These are phyloP conservation scores for Lagria hirta DNA, from an alignment of 2,888 invertebrate species.

Conservation along the genomic window DNA sequence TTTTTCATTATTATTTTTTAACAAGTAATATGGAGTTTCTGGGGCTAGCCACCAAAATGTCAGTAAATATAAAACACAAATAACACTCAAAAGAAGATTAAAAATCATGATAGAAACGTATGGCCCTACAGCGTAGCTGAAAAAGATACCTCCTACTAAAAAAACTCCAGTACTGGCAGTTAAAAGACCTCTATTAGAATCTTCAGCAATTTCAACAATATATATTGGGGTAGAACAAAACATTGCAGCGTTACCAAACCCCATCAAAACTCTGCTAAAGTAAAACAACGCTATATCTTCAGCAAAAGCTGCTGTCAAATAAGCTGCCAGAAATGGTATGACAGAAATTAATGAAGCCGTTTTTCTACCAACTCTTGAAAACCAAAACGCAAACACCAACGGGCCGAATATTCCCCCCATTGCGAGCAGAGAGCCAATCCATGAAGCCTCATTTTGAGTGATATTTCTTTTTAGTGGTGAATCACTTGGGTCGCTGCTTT, in stretches of 20 bases:
- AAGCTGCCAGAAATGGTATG: conserved; percentile 70
- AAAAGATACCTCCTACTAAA: conserved; percentile 7
- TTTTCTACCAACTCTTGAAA: conserved; percentile 69
- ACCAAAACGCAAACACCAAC: conserved; percentile 66
- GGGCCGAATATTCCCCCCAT: conserved; percentile 63
- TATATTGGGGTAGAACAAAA: conserved; percentile 82
- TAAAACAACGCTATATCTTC: conserved; percentile 56
- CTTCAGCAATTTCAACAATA: conserved; percentile 82
- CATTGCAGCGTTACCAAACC: conserved; percentile 68
- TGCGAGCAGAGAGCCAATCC: conserved; percentile 57
- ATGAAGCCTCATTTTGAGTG: conserved; percentile 51
- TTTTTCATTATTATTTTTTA: conserved; percentile 50
- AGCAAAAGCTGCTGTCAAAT: conserved; percentile 65
- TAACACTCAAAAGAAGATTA: conserved; percentile 3
- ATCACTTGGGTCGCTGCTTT: not conserved
- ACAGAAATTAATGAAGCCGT: conserved; percentile 64
- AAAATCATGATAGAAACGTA: conserved; percentile 12
- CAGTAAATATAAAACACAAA: conserved; percentile 4
- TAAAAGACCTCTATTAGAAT: conserved; percentile 75
- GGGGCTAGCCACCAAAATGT: conserved; percentile 10
- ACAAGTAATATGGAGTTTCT: conserved; percentile 12
- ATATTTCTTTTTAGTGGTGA: conserved; percentile 9
- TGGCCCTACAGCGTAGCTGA: conserved; percentile 7
- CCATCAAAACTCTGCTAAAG: conserved; percentile 62
- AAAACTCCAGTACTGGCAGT: conserved; percentile 63